A percentile compares a stretch with the other conserved stretches of the same genome.
Evolutionary conservation across 2,888 invertebrate genomes (phyloP).

Genomic region (Philonicus albiceps): DNA sequence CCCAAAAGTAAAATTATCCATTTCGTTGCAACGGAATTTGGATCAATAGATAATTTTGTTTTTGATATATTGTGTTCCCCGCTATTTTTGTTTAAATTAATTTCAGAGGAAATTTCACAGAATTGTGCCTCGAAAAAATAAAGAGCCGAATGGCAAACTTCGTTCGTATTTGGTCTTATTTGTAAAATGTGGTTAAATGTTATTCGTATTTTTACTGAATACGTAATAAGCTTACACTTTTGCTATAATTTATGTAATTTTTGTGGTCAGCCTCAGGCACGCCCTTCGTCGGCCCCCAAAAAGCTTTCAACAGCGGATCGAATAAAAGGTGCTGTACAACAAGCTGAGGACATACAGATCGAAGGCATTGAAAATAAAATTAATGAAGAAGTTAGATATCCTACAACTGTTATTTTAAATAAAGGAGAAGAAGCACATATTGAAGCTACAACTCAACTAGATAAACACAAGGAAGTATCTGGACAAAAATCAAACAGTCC

Average conservation of each 20-base stretch:
- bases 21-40: neutral
- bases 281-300: neutral
- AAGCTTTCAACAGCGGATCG: neutral
- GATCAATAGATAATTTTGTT: neutral
- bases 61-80: neutral
- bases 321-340: neutral
- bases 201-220: slow-evolving; percentile 41
- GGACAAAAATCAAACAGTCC: neutral
- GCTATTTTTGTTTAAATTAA: neutral
- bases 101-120: neutral
- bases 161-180: neutral
- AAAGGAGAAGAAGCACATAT: neutral
- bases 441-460: neutral
- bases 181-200: slow-evolving; percentile 13
- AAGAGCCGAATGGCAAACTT: neutral
- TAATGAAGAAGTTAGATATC: neutral
- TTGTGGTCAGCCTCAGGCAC: slow-evolving; percentile 38
- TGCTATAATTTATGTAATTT: slow-evolving; percentile 44
- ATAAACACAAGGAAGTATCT: neutral
- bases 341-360: neutral
- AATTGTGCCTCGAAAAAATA: neutral
- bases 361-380: neutral
- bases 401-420: neutral
- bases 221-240: slow-evolving; percentile 41
- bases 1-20: neutral